Base-by-base conservation (phyloP, 2,113 vertebrate genomes). In the Istiophorus platypterus region DNA sequence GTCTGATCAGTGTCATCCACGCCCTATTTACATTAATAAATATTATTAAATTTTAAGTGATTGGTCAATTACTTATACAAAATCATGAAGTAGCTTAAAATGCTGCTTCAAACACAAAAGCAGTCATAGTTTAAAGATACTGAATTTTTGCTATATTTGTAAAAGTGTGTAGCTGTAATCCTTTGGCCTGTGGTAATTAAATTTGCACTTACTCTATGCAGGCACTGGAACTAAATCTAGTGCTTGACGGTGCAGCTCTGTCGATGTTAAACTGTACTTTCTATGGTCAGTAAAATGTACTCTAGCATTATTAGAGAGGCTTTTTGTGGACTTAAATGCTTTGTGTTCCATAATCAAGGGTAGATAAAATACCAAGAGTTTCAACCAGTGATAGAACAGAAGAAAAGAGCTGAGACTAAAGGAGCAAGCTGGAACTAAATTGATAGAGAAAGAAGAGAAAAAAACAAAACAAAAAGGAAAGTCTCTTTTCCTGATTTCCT, bases 301-400 rank as follows among this genome's bases (percentile, higher is more conserved):
- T 81, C 85, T 8, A 47, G 22, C 76, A 85, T 72, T 72, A 61
- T 57, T 34, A 58, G 17, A 59, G 26, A 73, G 65, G 59, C 41
- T 84, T 73, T 67, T 78, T 76, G 57, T 61, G 52, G 56, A 52
- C 58, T 89, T 85, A 73, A 87, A 75, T 76, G 39, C 66, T 77
- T 78, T 72, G 81, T 54, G 68, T 84, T 67, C 22, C 39, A 49
- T 37, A n/a, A 69, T 29, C 12, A 39, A 37, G 45, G 24, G 11
- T 12, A 66, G 75, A 82, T 82, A 70, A 67, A 61, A 69, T 73
- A 72, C 86, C 57, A 84, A 45, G 34, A 57, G 54, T 81, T 82
- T 76, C 15, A 80, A 39, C 24, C 49, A 81, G 29, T 63, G 20
- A 64, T 37, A n/a, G 22, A 22, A 17, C 26, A 57, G 18, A 64